These are phyloP conservation scores for Rhagium mordax DNA, from an alignment of 2,888 invertebrate species.

Conservation along the genomic window DNA sequence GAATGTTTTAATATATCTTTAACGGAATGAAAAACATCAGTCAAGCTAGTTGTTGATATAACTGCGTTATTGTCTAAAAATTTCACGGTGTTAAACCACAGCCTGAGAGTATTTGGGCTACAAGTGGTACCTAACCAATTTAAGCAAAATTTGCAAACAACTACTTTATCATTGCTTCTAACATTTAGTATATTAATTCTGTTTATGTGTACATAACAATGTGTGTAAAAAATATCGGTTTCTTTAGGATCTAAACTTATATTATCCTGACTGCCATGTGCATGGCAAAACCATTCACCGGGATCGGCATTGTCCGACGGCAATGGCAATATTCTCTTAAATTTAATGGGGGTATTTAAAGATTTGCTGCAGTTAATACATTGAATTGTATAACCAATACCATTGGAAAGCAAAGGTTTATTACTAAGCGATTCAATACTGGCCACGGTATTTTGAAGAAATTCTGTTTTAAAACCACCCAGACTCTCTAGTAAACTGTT, in stretches of 20 bases:
- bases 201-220: slow-evolving; percentile 72
- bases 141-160: slow-evolving; percentile 74
- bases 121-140: slow-evolving; percentile 74
- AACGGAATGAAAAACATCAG: slow-evolving; percentile 74
- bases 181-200: slow-evolving; percentile 67
- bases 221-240: slow-evolving; percentile 74
- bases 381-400: slow-evolving; percentile 71
- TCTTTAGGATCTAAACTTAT: slow-evolving; percentile 70
- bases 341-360: slow-evolving; percentile 65
- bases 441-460: slow-evolving; percentile 51
- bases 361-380: slow-evolving; percentile 65
- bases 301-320: slow-evolving; percentile 76
- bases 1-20: slow-evolving; percentile 72
- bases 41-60: slow-evolving; percentile 59
- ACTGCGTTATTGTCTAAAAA: slow-evolving; percentile 62
- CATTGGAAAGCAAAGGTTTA: slow-evolving; percentile 67
- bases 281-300: slow-evolving; percentile 80
- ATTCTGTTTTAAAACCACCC: slow-evolving; percentile 64
- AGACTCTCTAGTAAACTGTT: slow-evolving; percentile 48
- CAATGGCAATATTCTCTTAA: slow-evolving; percentile 76
- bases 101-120: slow-evolving; percentile 69
- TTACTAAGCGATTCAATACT: slow-evolving; percentile 44
- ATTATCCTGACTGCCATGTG: slow-evolving; percentile 58
- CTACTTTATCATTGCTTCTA: slow-evolving; percentile 71
- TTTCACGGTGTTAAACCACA: slow-evolving; percentile 75